These are phyloP conservation scores for Metacarcinus magister DNA, from an alignment of 2,888 invertebrate species.

Conservation along the genomic window DNA sequence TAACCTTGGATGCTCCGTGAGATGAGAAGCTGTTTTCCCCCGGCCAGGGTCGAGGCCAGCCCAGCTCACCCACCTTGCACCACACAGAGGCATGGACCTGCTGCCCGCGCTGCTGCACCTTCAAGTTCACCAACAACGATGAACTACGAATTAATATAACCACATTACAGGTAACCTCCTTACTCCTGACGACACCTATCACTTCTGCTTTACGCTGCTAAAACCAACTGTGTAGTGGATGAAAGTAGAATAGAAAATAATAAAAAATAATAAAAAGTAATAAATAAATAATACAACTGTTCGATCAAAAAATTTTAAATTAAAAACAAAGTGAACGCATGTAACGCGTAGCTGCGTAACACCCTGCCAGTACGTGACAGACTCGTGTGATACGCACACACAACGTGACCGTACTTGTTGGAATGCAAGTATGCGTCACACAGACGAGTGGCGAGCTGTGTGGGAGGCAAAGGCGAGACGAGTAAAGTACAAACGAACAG, in stretches of 20 bases:
- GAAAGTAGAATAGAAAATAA: no score
- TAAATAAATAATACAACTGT: not conserved
- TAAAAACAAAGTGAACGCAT: not conserved
- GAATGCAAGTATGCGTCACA: not conserved
- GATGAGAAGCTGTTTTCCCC: conserved; percentile 18
- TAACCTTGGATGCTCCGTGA: conserved; percentile 42
- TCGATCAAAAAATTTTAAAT: not conserved
- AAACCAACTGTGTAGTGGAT: no score
- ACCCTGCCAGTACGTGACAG: not conserved
- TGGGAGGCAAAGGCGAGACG: not conserved
- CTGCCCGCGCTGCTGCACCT: not conserved
- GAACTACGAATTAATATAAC: not conserved
- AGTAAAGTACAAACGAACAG: not conserved
- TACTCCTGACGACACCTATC: not conserved
- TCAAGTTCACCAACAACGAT: not conserved
- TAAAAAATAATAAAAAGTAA: not conserved
- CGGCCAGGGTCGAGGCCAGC: conserved; percentile 35
- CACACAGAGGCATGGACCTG: not conserved
- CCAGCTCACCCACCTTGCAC: not conserved
- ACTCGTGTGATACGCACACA: not conserved
- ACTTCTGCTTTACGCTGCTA: not conserved
- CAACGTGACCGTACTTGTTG: not conserved
- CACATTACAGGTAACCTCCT: not conserved
- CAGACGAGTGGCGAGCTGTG: not conserved
- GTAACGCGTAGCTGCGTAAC: not conserved